Evolutionary conservation across 1,140 invertebrate genomes (phyloP), one percentile per base, ranked within the genome.

Genomic region (Diorhabda elongata): DNA sequence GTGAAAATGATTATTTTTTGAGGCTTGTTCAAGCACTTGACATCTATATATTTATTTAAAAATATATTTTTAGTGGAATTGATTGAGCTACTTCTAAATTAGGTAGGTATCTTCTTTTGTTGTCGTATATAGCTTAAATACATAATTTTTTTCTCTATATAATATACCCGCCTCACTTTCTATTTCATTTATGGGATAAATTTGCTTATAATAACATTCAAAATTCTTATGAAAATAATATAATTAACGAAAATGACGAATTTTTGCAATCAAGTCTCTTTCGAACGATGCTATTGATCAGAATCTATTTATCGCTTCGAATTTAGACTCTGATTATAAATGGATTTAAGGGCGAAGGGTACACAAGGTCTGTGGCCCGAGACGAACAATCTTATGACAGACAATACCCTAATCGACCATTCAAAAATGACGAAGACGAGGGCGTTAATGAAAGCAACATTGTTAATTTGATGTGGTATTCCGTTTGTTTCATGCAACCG

Each of bases 281-380:
- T 26, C 26, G 26, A 26, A 26, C 26, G 26, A 26, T 26, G 26
- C 26, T 26, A 26, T 26, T 26, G 26, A 26, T 26, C 26, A 26
- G 26, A 26, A 26, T 26, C 26, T 26, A 26, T 26, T 26, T 26
- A 26, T 26, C 26, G 26, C 26, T 26, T 26, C 26, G 26, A 26
- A 26, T 26, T 26, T 26, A 26, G 26, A 26, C 26, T 26, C 26
- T 26, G 26, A 26, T 26, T 26, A 67, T 67, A 45, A 60, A 26
- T 67, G 41, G 65, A 67, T 60, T 67, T 67, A 44, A 67, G 65
- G 65, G 65, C 44, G 57, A 67, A 45, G 65, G 52, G 64, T 57
- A 45, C 52, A 57, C 47, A n/a, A 6, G 47, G 47, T 8, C 42
- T 11, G 11, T 41, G 58, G 43, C 26, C 57, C 58, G 58, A 60